A percentile compares a stretch with the other conserved stretches of the same genome.
Conservation (phyloP, 2,113 vertebrate genomes). For the Zingel zingel region DNA sequence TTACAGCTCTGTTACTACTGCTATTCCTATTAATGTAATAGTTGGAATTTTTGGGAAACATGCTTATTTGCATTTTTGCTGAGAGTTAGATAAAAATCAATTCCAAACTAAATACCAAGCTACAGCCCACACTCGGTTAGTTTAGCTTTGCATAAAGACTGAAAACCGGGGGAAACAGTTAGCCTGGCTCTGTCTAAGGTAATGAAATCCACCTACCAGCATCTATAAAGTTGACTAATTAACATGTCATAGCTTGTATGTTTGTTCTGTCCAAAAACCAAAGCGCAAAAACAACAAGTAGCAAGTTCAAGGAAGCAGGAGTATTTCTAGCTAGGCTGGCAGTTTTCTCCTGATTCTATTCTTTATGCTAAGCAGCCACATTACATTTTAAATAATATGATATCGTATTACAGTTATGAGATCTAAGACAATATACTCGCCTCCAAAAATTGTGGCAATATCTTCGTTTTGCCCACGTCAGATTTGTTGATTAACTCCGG, state of each 20-base stretch:
- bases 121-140: background rate
- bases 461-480: slow-evolving; percentile 86
- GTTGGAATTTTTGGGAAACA: background rate
- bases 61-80: background rate
- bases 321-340: background rate
- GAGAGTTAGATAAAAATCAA: background rate
- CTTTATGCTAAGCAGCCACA: background rate
- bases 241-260: background rate
- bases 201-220: background rate
- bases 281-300: background rate
- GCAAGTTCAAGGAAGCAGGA: background rate
- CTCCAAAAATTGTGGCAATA: slow-evolving; percentile 85
- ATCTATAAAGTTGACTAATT: background rate
- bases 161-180: background rate
- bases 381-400: background rate
- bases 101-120: background rate
- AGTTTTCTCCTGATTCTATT: background rate
- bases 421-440: slow-evolving; percentile 80
- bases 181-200: background rate
- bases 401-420: too few species aligned
- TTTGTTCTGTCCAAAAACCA: background rate
- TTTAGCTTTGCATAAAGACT: background rate
- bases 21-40: background rate
- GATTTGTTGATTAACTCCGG: slow-evolving; percentile 85
- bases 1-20: background rate